Conservation (phyloP, 2,113 vertebrate genomes). For the Lota lota region DNA sequence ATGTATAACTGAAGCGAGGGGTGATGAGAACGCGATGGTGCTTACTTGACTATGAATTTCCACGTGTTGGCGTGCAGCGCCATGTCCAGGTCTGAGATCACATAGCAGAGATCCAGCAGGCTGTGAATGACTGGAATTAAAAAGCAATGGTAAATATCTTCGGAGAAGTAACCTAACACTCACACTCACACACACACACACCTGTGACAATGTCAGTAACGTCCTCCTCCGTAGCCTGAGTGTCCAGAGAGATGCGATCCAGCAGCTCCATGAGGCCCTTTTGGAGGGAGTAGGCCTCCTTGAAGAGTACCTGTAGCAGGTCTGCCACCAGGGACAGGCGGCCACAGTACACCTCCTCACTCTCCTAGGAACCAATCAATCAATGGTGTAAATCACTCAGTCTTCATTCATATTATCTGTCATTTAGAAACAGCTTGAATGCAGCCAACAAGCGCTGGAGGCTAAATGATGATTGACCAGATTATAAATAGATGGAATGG, state of each 20-base stretch:
- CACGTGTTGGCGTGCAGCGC: constrained; percentile 95
- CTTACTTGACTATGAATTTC: constrained; percentile 97
- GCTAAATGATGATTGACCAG: too few species aligned
- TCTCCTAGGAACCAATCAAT: constrained; percentile 74
- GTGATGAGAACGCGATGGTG: constrained; percentile 20
- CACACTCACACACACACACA: constrained; percentile 44
- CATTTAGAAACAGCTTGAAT: too few species aligned
- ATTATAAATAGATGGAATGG: too few species aligned
- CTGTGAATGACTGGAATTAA: constrained; percentile 84
- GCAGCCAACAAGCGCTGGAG: too few species aligned
- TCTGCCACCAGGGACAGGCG: constrained; percentile 87
- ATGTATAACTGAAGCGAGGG: neutral
- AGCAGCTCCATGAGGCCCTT: constrained; percentile 88
- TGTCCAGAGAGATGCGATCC: constrained; percentile 77
- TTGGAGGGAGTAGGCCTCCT: constrained; percentile 88
- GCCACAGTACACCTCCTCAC: constrained; percentile 85
- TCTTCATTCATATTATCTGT: too few species aligned
- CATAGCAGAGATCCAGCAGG: constrained; percentile 86
- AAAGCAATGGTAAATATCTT: constrained; percentile 6
- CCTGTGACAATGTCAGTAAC: constrained; percentile 79
- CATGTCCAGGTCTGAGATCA: constrained; percentile 90
- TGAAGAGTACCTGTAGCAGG: constrained; percentile 88
- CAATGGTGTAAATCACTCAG: too few species aligned
- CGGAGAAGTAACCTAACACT: neutral
- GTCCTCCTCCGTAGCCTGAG: constrained; percentile 71